phyloP scores from a whole-genome alignment of 2,888 invertebrate genomes.

The Caenorhabditis sinica region DNA sequence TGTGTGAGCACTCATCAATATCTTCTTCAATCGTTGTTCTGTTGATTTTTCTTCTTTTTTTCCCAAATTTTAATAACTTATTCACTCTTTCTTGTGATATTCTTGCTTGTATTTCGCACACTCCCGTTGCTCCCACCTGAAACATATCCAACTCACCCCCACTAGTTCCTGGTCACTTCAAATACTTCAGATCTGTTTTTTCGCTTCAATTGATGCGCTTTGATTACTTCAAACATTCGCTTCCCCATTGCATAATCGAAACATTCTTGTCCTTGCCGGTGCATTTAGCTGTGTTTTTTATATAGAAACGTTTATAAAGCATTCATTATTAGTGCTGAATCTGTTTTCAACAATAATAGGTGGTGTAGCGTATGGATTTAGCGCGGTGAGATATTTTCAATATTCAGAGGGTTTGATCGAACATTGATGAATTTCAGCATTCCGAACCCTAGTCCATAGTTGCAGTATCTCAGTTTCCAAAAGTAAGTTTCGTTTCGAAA shows the following conservation, averaged over 20 bases:
- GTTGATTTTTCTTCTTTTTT: background rate
- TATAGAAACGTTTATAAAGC: background rate
- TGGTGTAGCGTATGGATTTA: conserved; percentile 4
- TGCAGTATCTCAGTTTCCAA: no score
- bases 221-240: background rate
- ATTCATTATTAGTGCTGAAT: no score
- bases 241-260: conserved; percentile 18
- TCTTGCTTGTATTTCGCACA: background rate
- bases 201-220: background rate
- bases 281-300: background rate
- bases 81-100: conserved; percentile 28
- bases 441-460: background rate
- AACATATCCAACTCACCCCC: conserved; percentile 25
- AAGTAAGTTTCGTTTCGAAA: background rate
- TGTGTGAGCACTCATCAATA: conserved; percentile 2
- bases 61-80: background rate
- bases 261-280: conserved; percentile 19
- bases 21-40: conserved; percentile 1
- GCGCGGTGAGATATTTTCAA: conserved; percentile 17
- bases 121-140: background rate
- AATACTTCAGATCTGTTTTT: background rate
- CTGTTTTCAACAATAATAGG: no score
- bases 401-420: background rate
- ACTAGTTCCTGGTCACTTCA: conserved; percentile 17
- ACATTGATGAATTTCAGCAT: background rate